Conservation (phyloP, 2,797 vertebrate genomes). For the Diplodus puntazzo region DNA sequence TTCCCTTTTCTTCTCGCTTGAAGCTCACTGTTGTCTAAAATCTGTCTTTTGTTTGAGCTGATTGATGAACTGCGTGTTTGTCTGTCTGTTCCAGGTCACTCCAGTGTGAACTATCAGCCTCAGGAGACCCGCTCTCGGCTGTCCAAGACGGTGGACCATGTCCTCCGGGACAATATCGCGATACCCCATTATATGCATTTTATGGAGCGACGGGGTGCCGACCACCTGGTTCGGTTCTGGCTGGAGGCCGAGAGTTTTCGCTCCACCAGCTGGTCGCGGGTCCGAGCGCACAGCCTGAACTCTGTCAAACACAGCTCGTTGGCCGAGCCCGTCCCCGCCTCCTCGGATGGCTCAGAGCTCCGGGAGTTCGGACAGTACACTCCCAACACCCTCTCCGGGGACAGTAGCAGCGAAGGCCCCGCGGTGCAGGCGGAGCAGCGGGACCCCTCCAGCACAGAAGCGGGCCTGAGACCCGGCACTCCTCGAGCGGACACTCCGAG, state of each 20-base stretch:
- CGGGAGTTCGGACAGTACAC: slow-evolving; percentile 53
- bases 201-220: slow-evolving; percentile 92
- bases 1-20: too few species aligned
- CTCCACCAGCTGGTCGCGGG: slow-evolving; percentile 94
- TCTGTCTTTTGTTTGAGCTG: neutral
- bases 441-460: slow-evolving; percentile 75
- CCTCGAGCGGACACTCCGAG: slow-evolving; percentile 73
- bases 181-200: slow-evolving; percentile 96
- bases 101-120: slow-evolving; percentile 95
- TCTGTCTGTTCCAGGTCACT: slow-evolving; percentile 88
- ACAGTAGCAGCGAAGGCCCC: slow-evolving; percentile 68
- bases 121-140: slow-evolving; percentile 96
- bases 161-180: slow-evolving; percentile 91
- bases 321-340: slow-evolving; percentile 89
- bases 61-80: neutral
- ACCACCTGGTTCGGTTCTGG: slow-evolving; percentile 97
- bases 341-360: slow-evolving; percentile 67
- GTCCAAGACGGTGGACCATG: slow-evolving; percentile 96
- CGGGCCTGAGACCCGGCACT: slow-evolving; percentile 50
- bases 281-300: slow-evolving; percentile 96
- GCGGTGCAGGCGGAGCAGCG: slow-evolving; percentile 37
- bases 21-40: neutral
- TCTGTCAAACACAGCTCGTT: slow-evolving; percentile 97
- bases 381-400: slow-evolving; percentile 44
- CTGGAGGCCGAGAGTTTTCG: slow-evolving; percentile 96